Evolutionary conservation across 2,797 vertebrate species (phyloP), one percentile per base, ranked within the genome.

Genomic region (Sarcoramphus papa): DNA sequence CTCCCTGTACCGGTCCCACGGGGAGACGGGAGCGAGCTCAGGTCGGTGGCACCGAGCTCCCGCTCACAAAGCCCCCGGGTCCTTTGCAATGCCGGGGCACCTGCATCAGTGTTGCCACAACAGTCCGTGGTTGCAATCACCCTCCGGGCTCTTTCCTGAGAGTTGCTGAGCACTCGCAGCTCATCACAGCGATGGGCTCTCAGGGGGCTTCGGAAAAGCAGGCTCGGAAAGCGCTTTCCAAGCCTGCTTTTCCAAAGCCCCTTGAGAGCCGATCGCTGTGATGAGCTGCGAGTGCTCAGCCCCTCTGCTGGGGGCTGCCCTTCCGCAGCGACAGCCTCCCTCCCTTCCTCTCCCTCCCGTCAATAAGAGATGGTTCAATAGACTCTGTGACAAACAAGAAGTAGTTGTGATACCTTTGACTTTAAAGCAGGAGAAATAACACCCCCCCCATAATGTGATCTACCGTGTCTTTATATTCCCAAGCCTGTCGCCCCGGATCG

Each of bases 401-500:
- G 82, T 76, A 63, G 94, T 67, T 67, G 35, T 47, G 51, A 63
- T 93, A 88, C 67, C 74, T 88, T 74, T 75, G 76, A 70, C 82
- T 96, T 97, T 84, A 95, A 96, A 97, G 95, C 23, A 94, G 92
- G 85, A 96, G 91, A 93, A 96, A 95, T 76, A 88, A 65, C 89
- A 33, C 14, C 43, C 15, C 12, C 18, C 18, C 24, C 75, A 27
- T 88, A 91, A 96, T 48, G 94, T 93, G 95, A 94, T 97, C 97
- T 81, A 78, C 95, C 21, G 63, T 81, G 93, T 97, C 97, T 95
- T 97, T 96, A 87, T 97, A 97, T 94, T 95, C 97, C 77, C 95
- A 90, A 85, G 91, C 24, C 70, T 97, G 97, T 97, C 89, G 2
- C 91, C 97, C 78, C 9, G 37, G 76, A 93, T 90, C 17, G 56